phyloP scores from a whole-genome alignment of 1,140 invertebrate species.

The Drepana arcuata region DNA sequence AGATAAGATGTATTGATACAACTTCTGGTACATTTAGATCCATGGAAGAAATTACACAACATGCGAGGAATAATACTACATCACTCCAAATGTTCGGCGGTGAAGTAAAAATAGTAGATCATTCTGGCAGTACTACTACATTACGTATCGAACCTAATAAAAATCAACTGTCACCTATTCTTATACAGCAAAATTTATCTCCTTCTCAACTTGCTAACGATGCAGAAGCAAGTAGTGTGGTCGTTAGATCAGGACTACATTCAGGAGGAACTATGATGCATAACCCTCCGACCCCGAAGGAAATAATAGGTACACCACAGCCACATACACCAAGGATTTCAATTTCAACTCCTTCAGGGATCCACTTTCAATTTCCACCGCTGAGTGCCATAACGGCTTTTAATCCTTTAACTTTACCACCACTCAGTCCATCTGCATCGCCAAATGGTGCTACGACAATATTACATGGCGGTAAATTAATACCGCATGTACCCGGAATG shows the following conservation, averaged over 20 bases:
- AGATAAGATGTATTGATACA: conserved; percentile 71
- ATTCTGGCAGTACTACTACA: conserved; percentile 78
- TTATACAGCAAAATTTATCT: conserved; percentile 63
- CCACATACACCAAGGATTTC: conserved; percentile 73
- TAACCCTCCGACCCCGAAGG: conserved; percentile 72
- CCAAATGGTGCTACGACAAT: conserved; percentile 73
- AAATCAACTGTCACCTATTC: conserved; percentile 67
- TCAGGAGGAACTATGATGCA: conserved; percentile 83
- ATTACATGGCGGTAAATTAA: conserved; percentile 79
- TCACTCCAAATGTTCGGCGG: conserved; percentile 84
- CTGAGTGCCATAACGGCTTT: conserved; percentile 78
- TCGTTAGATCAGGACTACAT: conserved; percentile 81
- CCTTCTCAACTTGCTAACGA: conserved; percentile 56
- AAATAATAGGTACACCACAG: conserved; percentile 54
- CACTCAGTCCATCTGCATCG: conserved; percentile 59
- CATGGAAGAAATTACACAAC: conserved; percentile 72
- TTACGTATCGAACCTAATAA: conserved; percentile 79
- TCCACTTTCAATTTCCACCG: conserved; percentile 75
- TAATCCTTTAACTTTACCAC: conserved; percentile 78
- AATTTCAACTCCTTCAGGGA: conserved; percentile 72
- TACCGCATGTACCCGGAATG: conserved; percentile 88
- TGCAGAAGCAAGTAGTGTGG: conserved; percentile 74
- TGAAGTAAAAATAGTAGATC: conserved; percentile 81
- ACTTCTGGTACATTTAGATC: conserved; percentile 67
- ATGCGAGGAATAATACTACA: conserved; percentile 67